A percentile compares a stretch with the other conserved stretches of the same genome.
Evolutionary conservation across 2,888 invertebrate species (phyloP).

Genomic region (Orchesellides sinensis): DNA sequence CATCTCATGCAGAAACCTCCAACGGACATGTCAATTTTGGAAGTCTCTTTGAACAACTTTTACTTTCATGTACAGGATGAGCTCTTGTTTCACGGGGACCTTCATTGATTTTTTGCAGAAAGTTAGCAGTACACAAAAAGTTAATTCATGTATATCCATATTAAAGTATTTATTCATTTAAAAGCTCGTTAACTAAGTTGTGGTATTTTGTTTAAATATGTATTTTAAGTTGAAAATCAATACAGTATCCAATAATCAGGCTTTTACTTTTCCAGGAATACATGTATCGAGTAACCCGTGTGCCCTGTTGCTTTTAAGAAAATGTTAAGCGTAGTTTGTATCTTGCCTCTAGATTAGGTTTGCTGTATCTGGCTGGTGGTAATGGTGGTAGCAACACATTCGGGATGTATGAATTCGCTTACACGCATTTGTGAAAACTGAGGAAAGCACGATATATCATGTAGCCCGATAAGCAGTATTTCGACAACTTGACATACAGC

Average conservation of each 20-base stretch:
- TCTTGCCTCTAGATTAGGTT: not conserved
- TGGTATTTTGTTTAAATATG: no score
- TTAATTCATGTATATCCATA: not conserved
- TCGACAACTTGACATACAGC: slow-evolving; percentile 30
- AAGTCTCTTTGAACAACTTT: not conserved
- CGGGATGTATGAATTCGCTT: not conserved
- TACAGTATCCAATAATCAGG: not conserved
- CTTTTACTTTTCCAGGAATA: not conserved
- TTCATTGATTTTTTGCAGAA: not conserved
- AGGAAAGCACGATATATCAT: slow-evolving; percentile 41
- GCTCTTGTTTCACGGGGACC: not conserved
- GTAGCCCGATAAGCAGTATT: slow-evolving; percentile 20
- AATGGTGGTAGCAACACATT: not conserved
- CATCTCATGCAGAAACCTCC: not conserved
- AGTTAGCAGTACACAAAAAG: not conserved
- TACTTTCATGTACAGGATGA: not conserved
- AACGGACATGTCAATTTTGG: not conserved
- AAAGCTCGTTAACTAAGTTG: no score
- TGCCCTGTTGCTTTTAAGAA: not conserved
- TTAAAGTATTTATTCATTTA: no score
- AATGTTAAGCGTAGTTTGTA: not conserved
- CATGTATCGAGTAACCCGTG: not conserved
- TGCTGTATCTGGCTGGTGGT: not conserved
- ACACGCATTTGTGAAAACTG: not conserved
- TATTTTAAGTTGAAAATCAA: not conserved